Evolutionary conservation across 2,888 invertebrate genomes (phyloP), one percentile per base, ranked within the genome.

Genomic region (Caradrina kadenii): DNA sequence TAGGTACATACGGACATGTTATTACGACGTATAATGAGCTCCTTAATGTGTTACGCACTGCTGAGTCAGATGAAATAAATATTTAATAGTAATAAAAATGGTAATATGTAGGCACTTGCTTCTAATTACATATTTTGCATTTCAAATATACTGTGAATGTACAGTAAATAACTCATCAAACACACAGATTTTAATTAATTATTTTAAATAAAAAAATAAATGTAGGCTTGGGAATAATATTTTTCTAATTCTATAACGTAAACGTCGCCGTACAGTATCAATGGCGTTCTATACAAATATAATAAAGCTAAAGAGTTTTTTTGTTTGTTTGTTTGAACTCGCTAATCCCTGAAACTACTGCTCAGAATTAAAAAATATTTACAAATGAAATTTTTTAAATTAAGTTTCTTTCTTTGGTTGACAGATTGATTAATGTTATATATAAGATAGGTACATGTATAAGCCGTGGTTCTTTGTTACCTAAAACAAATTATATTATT

Each of bases 41-140:
- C 7, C 26, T 45, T 42, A n/a, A 50, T 45, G 0, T 31, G 39
- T 13, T 31, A 45, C 8, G 26, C 21, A 21, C 11, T 26, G 10
- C n/a, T 2, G 13, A 48, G 11, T 54, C 17, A n/a, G n/a, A 26
- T 11, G 11, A 50, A 49, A 39, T 64, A 65, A 49, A 39, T 22
- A n/a, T 17, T 17, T 39, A 3, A 0, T 19, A 1, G 8, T 21
- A 19, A 11, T 49, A 48, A 7, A 45, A 45, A 45, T 45, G 1
- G 5, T 6, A 45, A 19, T 31, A 11, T 35, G 15, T 39, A 55
- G 66, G 42, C 42, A 71, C 54, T 74, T 74, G 11, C 21, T 22
- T 26, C 7, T 42, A 17, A 49, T 15, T 21, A 49, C 26, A 65
- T 19, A 39, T 31, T 17, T 42, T 22, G 13, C 42, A 11, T 19